phyloP scores from a whole-genome alignment of 2,888 invertebrate species.

The Agonopterix subpropinquella region DNA sequence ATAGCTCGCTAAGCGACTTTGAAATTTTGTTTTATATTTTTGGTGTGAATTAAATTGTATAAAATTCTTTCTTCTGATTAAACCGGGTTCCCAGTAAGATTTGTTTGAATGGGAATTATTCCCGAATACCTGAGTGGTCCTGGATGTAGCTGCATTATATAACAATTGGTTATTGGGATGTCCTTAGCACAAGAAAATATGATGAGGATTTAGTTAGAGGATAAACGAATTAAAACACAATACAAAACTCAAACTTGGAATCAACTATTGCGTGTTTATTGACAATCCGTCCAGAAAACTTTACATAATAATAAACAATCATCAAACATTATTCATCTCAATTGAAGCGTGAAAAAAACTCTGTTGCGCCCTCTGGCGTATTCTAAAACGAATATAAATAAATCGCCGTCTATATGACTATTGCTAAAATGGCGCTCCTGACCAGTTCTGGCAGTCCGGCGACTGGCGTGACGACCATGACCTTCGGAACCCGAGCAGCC shows the following conservation, averaged over 20 bases:
- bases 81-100: no score
- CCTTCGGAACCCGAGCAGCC: slow-evolving; percentile 12
- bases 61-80: no score
- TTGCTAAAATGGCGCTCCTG: slow-evolving; percentile 54
- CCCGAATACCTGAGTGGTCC: no score
- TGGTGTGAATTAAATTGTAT: no score
- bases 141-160: no score
- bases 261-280: slow-evolving; percentile 77
- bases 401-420: slow-evolving; percentile 73
- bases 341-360: slow-evolving; percentile 69
- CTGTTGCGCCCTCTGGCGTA: slow-evolving; percentile 64
- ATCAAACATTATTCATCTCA: slow-evolving; percentile 46
- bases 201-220: background rate
- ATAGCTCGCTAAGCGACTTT: no score
- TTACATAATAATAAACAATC: slow-evolving; percentile 58
- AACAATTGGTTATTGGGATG: no score
- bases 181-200: no score
- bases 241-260: slow-evolving; percentile 58
- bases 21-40: no score
- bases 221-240: slow-evolving; percentile 35
- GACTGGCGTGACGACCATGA: slow-evolving; percentile 30
- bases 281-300: slow-evolving; percentile 69
- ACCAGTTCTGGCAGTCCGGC: slow-evolving; percentile 28
- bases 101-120: no score
- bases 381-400: slow-evolving; percentile 74